Percentiles rank a stretch among this genome's conserved stretches.
phyloP scores from a whole-genome alignment of 2,113 vertebrate genomes.

The Colossoma macropomum region DNA sequence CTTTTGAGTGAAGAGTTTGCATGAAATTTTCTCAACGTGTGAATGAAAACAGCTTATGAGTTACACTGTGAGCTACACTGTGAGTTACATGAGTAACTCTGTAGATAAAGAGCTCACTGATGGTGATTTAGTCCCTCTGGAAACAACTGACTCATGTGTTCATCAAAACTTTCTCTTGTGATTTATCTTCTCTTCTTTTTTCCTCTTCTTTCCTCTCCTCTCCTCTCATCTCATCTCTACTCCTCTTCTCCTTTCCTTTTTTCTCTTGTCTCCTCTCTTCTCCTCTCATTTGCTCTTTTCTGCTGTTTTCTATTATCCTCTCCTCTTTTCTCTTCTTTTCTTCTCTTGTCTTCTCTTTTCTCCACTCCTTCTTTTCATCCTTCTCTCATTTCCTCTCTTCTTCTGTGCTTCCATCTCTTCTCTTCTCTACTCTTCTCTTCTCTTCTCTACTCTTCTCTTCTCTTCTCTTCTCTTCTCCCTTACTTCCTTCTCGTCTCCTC shows the following conservation, averaged over 20 bases:
- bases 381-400: background rate
- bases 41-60: too few species aligned
- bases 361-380: background rate
- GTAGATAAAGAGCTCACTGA: too few species aligned
- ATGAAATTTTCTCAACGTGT: too few species aligned
- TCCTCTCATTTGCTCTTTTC: background rate
- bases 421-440: background rate
- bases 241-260: background rate
- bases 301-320: background rate
- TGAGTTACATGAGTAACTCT: too few species aligned
- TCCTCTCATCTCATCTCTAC: background rate
- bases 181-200: background rate
- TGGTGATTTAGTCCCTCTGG: too few species aligned
- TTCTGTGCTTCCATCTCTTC: background rate
- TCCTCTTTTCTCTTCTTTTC: background rate
- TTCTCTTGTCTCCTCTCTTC: background rate
- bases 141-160: too few species aligned
- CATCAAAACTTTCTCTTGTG: background rate
- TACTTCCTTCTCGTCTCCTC: background rate
- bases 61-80: too few species aligned
- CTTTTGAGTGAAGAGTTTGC: too few species aligned
- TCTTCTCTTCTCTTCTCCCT: background rate
- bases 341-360: background rate
- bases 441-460: background rate
- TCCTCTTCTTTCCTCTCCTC: background rate